phyloP scores from a whole-genome alignment of 2,888 invertebrate genomes.

The Smittia aterrima region DNA sequence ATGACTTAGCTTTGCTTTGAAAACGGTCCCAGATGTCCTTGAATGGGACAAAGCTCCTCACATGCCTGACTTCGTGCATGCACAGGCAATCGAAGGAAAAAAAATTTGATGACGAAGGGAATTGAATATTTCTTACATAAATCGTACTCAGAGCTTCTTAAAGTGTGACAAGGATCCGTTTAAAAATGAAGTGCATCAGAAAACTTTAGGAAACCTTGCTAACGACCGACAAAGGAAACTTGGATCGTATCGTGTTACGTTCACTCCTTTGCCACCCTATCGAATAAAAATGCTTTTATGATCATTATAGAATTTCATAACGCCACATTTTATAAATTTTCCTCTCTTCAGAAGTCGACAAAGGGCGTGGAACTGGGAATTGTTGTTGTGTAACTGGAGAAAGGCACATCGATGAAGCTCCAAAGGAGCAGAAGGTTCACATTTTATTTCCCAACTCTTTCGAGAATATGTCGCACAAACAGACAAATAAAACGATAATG shows the following conservation, averaged over 20 bases:
- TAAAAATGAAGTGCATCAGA: not conserved
- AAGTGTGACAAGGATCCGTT: too few relatives aligned
- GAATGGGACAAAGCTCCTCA: not conserved
- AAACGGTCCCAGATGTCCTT: conserved; percentile 9
- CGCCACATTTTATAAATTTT: conserved; percentile 10
- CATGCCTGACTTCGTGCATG: conserved; percentile 2
- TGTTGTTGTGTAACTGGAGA: conserved; percentile 19
- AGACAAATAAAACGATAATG: conserved; percentile 19
- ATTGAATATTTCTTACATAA: conserved; percentile 21
- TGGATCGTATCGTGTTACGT: not conserved
- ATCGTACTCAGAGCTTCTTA: not conserved
- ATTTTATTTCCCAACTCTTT: not conserved
- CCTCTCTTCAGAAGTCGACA: not conserved
- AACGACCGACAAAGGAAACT: not conserved
- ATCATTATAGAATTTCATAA: conserved; percentile 27
- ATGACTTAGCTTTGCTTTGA: not conserved
- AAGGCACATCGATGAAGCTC: not conserved
- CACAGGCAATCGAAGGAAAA: not conserved
- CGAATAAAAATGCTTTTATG: conserved; percentile 20
- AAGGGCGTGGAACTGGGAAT: not conserved
- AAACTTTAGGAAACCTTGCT: not conserved
- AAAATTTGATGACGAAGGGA: not conserved
- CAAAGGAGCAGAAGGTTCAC: conserved; percentile 10
- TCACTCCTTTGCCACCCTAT: not conserved
- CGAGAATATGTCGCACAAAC: not conserved